These are phyloP conservation scores for Channa argus DNA, from an alignment of 2,113 vertebrate genomes.

Conservation along the genomic window DNA sequence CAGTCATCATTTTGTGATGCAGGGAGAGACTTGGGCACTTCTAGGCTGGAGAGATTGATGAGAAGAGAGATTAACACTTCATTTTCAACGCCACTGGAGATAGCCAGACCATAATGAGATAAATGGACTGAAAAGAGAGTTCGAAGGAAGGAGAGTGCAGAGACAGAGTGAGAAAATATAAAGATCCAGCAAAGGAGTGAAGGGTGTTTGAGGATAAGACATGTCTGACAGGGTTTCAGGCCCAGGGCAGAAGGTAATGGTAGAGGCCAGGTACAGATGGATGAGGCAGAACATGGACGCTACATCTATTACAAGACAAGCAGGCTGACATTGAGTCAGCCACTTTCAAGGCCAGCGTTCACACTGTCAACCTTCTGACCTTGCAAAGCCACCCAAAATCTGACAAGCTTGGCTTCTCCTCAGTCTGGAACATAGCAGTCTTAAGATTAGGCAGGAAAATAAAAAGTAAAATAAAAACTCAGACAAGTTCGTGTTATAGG, in stretches of 20 bases:
- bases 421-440: too few species aligned
- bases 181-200: constrained; percentile 32
- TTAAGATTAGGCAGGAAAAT: too few species aligned
- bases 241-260: constrained; percentile 14
- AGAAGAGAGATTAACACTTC: constrained; percentile 84
- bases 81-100: constrained; percentile 81
- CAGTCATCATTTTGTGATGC: constrained; percentile 83
- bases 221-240: constrained; percentile 39
- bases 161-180: constrained; percentile 43
- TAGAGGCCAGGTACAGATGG: background rate
- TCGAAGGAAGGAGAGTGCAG: constrained; percentile 22
- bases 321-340: constrained; percentile 44
- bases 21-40: constrained; percentile 77
- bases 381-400: constrained; percentile 19
- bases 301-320: constrained; percentile 66
- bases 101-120: constrained; percentile 77
- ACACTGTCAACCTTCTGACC: background rate
- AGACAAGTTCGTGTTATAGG: too few species aligned
- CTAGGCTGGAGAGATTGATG: constrained; percentile 81
- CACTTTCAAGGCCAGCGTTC: constrained; percentile 17
- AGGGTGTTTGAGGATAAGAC: constrained; percentile 18
- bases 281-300: constrained; percentile 31
- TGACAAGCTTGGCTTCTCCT: background rate
- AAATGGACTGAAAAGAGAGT: constrained; percentile 74
- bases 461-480: too few species aligned